These are phyloP conservation scores for Upupa epops DNA, from an alignment of 2,113 vertebrate genomes.

Conservation along the genomic window DNA sequence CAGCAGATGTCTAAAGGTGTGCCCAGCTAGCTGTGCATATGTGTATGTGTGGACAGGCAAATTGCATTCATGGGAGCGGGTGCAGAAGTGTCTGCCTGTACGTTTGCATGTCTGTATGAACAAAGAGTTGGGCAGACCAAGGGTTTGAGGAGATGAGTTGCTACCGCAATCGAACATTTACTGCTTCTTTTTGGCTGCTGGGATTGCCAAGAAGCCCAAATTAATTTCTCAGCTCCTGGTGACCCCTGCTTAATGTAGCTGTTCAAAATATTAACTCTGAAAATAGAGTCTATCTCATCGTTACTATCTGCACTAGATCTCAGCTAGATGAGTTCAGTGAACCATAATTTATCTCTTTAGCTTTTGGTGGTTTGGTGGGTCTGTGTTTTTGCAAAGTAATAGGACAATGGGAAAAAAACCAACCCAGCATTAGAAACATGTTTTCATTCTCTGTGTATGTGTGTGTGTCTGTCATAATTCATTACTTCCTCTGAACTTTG, in stretches of 20 bases:
- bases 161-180: not conserved
- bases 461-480: conserved; percentile 15
- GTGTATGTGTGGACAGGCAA: not conserved
- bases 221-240: not conserved
- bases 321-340: not conserved
- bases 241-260: not conserved
- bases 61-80: not conserved
- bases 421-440: not conserved
- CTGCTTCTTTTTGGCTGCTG: not conserved
- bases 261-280: not conserved
- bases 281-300: not conserved
- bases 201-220: not conserved
- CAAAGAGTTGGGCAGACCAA: not conserved
- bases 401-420: not conserved
- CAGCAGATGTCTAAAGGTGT: not conserved
- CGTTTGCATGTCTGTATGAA: fast-evolving
- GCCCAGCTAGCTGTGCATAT: not conserved
- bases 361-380: not conserved
- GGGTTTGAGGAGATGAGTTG: not conserved
- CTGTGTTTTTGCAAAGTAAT: not conserved
- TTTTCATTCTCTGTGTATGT: not conserved
- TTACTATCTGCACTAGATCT: not conserved
- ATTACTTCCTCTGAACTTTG: conserved; percentile 28
- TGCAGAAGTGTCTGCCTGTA: not conserved
- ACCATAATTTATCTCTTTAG: not conserved